Percentiles rank a stretch among this genome's conserved stretches.
Conservation (phyloP, 2,113 vertebrate genomes). For the Egretta garzetta region DNA sequence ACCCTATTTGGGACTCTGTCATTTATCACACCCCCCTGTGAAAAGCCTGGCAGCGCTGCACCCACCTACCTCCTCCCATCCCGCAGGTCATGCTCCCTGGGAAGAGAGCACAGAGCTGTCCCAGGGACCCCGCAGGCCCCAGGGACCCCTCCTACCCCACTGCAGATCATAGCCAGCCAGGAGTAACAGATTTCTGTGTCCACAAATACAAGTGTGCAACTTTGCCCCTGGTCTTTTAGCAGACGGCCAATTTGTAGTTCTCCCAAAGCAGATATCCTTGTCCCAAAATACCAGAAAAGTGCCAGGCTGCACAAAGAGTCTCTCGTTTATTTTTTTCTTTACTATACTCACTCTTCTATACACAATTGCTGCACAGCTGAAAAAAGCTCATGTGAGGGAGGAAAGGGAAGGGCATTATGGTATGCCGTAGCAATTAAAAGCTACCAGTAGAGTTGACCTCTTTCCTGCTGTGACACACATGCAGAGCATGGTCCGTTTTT, state of each 20-base stretch:
- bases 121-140: background rate
- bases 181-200: background rate
- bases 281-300: background rate
- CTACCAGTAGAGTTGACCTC: background rate
- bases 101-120: no score
- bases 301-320: background rate
- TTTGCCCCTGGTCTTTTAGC: background rate
- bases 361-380: background rate
- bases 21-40: no score
- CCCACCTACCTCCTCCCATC: background rate
- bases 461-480: background rate
- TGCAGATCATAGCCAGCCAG: accelerated
- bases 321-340: background rate
- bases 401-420: background rate
- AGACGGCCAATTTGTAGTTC: background rate
- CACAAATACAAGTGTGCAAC: background rate
- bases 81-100: background rate
- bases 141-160: background rate
- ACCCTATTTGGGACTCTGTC: no score
- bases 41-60: background rate
- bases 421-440: background rate
- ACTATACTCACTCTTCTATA: background rate
- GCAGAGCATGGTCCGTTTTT: background rate
- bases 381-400: background rate
- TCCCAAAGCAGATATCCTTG: background rate